Evolutionary conservation across 2,113 vertebrate genomes (phyloP).

Genomic region (Gila orcuttii): DNA sequence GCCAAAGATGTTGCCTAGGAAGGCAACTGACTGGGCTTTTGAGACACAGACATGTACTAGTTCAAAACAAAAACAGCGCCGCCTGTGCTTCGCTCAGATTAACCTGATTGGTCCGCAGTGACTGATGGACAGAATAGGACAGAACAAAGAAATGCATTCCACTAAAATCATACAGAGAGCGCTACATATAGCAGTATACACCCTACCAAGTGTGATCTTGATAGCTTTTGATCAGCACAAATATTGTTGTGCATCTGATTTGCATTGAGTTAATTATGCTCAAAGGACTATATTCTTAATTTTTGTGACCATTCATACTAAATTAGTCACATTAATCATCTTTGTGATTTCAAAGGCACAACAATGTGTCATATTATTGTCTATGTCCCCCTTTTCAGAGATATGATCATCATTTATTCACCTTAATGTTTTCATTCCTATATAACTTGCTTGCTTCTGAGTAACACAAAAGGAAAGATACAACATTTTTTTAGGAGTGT

Average conservation of each 20-base stretch:
- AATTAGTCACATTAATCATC: neutral
- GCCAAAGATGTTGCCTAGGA: neutral
- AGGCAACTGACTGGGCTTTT: neutral
- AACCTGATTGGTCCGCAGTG: conserved; percentile 67
- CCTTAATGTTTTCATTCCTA: neutral
- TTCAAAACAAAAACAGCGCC: conserved; percentile 54
- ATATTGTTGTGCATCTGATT: neutral
- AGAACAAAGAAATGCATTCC: conserved; percentile 10
- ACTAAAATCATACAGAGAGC: neutral
- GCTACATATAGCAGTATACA: neutral
- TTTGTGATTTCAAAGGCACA: neutral
- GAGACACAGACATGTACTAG: conserved; percentile 2
- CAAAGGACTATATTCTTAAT: neutral
- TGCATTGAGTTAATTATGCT: neutral
- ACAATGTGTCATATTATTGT: neutral
- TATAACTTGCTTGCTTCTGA: neutral
- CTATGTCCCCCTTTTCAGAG: neutral
- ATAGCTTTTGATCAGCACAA: neutral
- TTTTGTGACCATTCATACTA: neutral
- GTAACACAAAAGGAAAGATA: neutral
- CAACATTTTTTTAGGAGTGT: neutral
- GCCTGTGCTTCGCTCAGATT: conserved; percentile 42
- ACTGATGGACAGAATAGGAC: conserved; percentile 40
- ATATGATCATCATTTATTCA: neutral
- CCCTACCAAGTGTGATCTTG: neutral